Base-by-base conservation (phyloP, 2,113 vertebrate genomes). In the Odocoileus hemionus region DNA sequence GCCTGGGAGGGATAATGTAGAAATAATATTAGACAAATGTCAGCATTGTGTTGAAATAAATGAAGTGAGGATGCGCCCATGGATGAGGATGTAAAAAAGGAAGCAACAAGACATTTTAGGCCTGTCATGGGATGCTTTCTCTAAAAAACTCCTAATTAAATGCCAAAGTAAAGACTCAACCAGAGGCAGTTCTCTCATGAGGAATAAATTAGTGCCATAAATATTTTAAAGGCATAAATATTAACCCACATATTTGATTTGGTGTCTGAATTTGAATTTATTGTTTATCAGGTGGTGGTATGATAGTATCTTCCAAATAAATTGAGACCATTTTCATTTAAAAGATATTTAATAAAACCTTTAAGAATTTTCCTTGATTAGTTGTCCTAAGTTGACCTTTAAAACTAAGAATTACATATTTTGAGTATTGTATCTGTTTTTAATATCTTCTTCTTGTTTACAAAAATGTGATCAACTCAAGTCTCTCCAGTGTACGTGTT, bases 11-110 rank as follows among this genome's bases (percentile, higher is more conserved):
- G 55, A 83, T 74, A 96, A 94, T 89, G 78, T 88, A 83, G 88
- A 97, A 96, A 84, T 95, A 95, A 96, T 94, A 97, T 94, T 89
- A 91, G 95, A 89, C 91, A 95, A 97, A 95, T 92, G 88, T 86
- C 96, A 91, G 83, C 76, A 78, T 91, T 95, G 82, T 74, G 84
- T 93, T 58, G 91, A 97, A 97, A 95, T 96, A 96, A 97, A 94
- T 94, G 95, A 91, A 84, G 89, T 92, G 54, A 94, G 43, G 58
- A 47, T 74, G 45, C 83, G 96, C 21, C 92, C 82, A 36, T 33
- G 67, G 67, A 70, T 50, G 76, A 70, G 25, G n/a, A 39, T 78
- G 10, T 82, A 84, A 45, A 89, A 23, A 28, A 55, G 39, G 67
- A 91, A 54, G 78, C 30, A 58, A 25, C 4, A 30, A 0, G 8